Percentiles rank a stretch among this genome's conserved stretches.
These are phyloP conservation scores for Thalassarche chlororhynchos DNA, from an alignment of 2,113 vertebrate species.

Conservation along the genomic window DNA sequence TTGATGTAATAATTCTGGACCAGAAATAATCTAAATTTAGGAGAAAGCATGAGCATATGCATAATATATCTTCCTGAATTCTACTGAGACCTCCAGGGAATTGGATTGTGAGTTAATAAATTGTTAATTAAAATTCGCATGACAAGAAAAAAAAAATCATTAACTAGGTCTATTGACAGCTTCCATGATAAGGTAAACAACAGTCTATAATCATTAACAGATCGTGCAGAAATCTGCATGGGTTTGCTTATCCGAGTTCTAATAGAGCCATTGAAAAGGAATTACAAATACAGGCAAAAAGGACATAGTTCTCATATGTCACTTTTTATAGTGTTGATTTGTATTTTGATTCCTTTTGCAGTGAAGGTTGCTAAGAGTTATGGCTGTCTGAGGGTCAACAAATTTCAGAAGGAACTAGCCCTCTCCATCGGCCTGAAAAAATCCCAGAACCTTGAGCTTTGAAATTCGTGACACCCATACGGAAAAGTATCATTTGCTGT, in stretches of 20 bases:
- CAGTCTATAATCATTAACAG: slow-evolving; percentile 5
- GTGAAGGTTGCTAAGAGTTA: slow-evolving; percentile 42
- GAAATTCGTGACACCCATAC: not conserved
- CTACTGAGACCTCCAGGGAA: not conserved
- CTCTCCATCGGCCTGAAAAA: not conserved
- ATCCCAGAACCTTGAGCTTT: not conserved
- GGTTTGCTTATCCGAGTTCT: not conserved
- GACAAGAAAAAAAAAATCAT: not conserved
- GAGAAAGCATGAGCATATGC: slow-evolving; percentile 8
- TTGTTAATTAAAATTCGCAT: slow-evolving; percentile 34
- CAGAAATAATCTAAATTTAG: slow-evolving; percentile 15
- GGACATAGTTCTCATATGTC: not conserved
- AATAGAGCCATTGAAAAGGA: not conserved
- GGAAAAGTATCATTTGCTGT: not conserved
- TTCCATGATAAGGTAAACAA: slow-evolving; percentile 43
- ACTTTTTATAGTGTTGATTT: slow-evolving; percentile 50
- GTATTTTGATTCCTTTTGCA: slow-evolving; percentile 58
- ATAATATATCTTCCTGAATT: not conserved
- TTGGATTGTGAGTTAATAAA: slow-evolving; percentile 20
- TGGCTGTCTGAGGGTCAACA: slow-evolving; percentile 58
- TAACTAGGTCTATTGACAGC: slow-evolving; percentile 39
- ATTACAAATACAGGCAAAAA: not conserved
- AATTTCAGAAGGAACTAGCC: slow-evolving; percentile 30
- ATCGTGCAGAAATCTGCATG: slow-evolving; percentile 2
- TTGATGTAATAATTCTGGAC: slow-evolving; percentile 14